Conservation (phyloP, 2,888 invertebrate genomes). For the Drosophila infuscata region DNA sequence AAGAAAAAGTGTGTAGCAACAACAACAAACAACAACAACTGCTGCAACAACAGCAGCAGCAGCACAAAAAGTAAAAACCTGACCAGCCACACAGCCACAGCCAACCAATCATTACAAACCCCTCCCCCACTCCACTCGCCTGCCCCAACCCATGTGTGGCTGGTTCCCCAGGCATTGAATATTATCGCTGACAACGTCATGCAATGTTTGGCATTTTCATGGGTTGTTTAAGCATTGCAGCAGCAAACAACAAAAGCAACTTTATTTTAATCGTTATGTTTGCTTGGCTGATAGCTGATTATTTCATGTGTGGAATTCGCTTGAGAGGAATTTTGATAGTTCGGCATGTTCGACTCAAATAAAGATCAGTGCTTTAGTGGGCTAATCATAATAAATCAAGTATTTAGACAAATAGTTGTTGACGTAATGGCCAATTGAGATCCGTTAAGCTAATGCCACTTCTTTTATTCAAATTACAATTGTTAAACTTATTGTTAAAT, state of each 20-base stretch:
- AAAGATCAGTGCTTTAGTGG: not conserved
- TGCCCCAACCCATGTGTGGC: not conserved
- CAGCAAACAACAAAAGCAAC: slow-evolving; percentile 40
- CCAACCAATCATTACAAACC: slow-evolving; percentile 17
- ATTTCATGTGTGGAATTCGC: slow-evolving; percentile 2
- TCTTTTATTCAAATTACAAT: not conserved
- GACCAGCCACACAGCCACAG: slow-evolving; percentile 48
- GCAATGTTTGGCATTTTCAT: slow-evolving; percentile 70
- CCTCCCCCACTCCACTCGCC: not conserved
- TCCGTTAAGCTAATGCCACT: not conserved
- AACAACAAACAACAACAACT: slow-evolving; percentile 16
- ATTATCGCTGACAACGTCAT: slow-evolving; percentile 62
- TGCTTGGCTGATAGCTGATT: slow-evolving; percentile 16
- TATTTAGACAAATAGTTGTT: not conserved
- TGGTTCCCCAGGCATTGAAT: slow-evolving; percentile 21
- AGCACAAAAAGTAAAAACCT: slow-evolving; percentile 58
- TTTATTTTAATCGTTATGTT: slow-evolving; percentile 10
- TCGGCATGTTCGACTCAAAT: not conserved
- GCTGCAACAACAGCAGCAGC: slow-evolving; percentile 53
- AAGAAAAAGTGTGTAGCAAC: slow-evolving; percentile 61
- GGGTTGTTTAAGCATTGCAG: slow-evolving; percentile 49
- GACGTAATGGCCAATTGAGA: not conserved
- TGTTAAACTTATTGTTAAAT: not conserved
- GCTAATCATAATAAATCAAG: not conserved
- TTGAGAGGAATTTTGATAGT: slow-evolving; percentile 10